Percentiles rank a stretch among this genome's conserved stretches.
Conservation (phyloP, 2,113 vertebrate genomes). For the Pogona vitticeps region DNA sequence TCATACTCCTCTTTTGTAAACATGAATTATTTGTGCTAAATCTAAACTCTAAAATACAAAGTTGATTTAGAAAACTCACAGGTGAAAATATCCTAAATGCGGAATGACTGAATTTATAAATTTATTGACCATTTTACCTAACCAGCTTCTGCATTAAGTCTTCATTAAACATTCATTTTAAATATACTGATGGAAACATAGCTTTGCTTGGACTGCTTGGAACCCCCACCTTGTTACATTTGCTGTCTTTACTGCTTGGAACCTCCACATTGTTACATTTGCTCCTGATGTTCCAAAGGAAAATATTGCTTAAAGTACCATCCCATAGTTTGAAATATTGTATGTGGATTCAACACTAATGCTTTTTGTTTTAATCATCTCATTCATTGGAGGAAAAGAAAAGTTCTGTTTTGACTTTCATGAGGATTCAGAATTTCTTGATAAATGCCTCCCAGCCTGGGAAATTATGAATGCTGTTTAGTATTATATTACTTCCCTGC, state of each 20-base stretch:
- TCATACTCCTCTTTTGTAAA: background rate
- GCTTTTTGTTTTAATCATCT: background rate
- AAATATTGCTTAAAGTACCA: background rate
- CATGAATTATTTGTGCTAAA: background rate
- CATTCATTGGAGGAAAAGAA: conserved; percentile 30
- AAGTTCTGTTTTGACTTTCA: conserved; percentile 16
- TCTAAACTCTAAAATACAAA: background rate
- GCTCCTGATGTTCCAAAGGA: background rate
- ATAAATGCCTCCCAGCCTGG: background rate
- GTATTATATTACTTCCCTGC: background rate
- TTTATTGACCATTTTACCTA: background rate
- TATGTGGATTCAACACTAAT: background rate
- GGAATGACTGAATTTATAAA: background rate
- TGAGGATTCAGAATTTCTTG: background rate
- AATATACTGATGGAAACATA: background rate
- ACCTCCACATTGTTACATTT: too few relatives aligned
- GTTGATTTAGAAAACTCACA: background rate
- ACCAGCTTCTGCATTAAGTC: background rate
- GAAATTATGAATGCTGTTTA: conserved; percentile 10
- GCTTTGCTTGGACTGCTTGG: background rate
- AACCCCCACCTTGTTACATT: background rate
- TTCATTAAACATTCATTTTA: background rate
- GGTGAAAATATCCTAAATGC: background rate
- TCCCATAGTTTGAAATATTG: conserved; percentile 13
- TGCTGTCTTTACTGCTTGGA: background rate